Conservation (phyloP, 2,113 vertebrate genomes). For the Corythornis cristatus region DNA sequence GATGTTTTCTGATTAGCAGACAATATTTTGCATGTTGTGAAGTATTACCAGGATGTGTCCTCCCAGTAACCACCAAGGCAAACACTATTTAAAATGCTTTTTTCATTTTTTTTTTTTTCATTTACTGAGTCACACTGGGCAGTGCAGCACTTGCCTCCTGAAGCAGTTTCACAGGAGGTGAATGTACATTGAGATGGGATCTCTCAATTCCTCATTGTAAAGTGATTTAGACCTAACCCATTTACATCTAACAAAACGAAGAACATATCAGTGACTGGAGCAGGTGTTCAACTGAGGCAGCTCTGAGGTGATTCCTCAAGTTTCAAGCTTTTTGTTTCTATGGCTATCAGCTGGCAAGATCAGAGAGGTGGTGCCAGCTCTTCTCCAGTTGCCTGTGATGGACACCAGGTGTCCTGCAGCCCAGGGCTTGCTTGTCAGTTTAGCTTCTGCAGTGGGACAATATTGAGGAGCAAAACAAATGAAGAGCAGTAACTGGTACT, state of each 20-base stretch:
- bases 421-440: background rate
- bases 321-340: background rate
- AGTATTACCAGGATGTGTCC: background rate
- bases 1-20: background rate
- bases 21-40: background rate
- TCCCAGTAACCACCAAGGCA: background rate
- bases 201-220: background rate
- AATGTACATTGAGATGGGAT: background rate
- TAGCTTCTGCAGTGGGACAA: background rate
- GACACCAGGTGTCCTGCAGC: background rate
- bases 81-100: background rate
- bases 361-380: background rate
- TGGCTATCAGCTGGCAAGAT: background rate
- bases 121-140: accelerated
- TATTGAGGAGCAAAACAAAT: background rate
- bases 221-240: background rate
- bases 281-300: background rate
- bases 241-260: background rate
- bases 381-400: background rate
- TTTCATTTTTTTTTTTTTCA: background rate
- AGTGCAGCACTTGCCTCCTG: background rate
- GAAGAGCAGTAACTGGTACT: background rate
- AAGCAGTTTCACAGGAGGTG: background rate
- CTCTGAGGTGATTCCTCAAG: background rate
- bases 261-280: accelerated